phyloP scores from a whole-genome alignment of 2,888 invertebrate species.

The Drosophila birchii region DNA sequence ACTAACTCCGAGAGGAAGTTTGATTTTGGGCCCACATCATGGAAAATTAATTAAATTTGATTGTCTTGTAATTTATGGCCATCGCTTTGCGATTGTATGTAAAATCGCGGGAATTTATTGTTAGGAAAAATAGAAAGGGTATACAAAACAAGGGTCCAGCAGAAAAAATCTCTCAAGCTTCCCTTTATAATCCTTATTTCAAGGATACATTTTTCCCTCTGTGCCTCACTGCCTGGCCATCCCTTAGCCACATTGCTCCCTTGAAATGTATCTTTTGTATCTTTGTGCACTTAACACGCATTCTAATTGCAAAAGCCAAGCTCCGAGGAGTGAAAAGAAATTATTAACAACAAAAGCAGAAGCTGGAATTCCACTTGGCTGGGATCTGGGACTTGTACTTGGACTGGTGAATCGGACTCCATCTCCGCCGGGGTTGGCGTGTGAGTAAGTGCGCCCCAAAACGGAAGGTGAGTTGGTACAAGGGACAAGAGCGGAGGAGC shows the following conservation, averaged over 20 bases:
- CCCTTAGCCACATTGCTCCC: slow-evolving; percentile 35
- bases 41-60: slow-evolving; percentile 77
- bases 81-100: slow-evolving; percentile 46
- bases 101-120: slow-evolving; percentile 17
- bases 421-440: slow-evolving; percentile 60
- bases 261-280: slow-evolving; percentile 54
- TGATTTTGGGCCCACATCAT: slow-evolving; percentile 43
- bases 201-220: neutral
- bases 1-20: neutral
- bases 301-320: slow-evolving; percentile 82
- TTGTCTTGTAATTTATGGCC: slow-evolving; percentile 71
- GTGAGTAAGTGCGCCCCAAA: slow-evolving; percentile 77
- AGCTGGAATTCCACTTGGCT: slow-evolving; percentile 53
- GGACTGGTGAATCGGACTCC: slow-evolving; percentile 16
- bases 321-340: slow-evolving; percentile 74
- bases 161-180: neutral
- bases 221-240: slow-evolving; percentile 9
- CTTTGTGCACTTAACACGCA: slow-evolving; percentile 82
- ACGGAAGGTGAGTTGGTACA: slow-evolving; percentile 61
- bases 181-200: neutral
- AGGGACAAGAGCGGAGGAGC: neutral
- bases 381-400: slow-evolving; percentile 36
- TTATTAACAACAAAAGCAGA: slow-evolving; percentile 79
- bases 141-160: slow-evolving; percentile 7
- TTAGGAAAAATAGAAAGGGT: neutral